Percentiles rank a stretch among this genome's conserved stretches.
Conservation (phyloP, 2,797 vertebrate genomes). For the Myotis myotis region DNA sequence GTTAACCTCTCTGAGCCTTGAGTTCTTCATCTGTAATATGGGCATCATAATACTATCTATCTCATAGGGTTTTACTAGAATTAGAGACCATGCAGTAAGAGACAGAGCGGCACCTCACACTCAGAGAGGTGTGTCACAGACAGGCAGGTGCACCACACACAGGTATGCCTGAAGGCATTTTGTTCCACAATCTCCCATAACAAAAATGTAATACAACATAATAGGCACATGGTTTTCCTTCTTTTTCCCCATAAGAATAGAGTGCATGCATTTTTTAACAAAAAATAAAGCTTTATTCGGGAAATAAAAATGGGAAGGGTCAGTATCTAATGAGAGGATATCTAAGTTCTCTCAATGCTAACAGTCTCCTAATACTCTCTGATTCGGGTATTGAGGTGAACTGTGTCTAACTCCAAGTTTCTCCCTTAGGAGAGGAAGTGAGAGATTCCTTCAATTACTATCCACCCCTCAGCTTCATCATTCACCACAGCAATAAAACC, state of each 20-base stretch:
- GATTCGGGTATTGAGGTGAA: not conserved
- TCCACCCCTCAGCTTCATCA: rapidly evolving
- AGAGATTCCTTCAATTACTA: not conserved
- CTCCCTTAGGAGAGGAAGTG: not conserved
- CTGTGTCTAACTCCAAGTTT: constrained; percentile 32
- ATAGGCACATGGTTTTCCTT: not conserved
- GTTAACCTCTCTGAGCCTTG: not conserved
- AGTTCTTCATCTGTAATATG: not conserved
- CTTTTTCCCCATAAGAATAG: not conserved
- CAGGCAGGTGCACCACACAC: not conserved
- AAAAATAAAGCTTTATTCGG: not conserved
- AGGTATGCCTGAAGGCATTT: not conserved
- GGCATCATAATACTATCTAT: not conserved
- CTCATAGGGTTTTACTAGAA: not conserved
- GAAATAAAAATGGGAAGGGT: not conserved
- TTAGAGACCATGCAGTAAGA: not conserved
- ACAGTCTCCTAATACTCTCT: not conserved
- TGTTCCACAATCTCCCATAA: not conserved
- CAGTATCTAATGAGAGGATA: not conserved
- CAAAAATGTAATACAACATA: not conserved
- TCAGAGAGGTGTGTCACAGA: not conserved
- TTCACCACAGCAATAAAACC: not conserved
- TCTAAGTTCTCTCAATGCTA: not conserved
- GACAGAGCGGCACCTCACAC: not conserved
- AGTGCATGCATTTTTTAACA: not conserved